phyloP scores from a whole-genome alignment of 92 coral and sea anemone genomes.

The Actinernus sp. region DNA sequence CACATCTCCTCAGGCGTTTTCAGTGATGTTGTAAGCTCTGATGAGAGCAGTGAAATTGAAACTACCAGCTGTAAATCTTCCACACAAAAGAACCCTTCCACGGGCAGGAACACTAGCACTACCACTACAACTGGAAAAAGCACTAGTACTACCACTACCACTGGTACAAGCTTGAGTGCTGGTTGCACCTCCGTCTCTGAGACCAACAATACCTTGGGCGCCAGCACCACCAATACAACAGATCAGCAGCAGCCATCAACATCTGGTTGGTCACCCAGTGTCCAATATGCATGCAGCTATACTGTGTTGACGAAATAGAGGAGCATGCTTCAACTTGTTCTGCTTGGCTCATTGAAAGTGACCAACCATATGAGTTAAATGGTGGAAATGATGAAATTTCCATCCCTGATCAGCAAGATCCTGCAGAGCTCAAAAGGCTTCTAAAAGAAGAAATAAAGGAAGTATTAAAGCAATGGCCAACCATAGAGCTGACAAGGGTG shows the following conservation, averaged over 20 bases:
- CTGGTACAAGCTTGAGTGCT: too few relatives aligned
- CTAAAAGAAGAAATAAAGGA: conserved; percentile 32
- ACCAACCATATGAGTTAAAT: conserved; percentile 37
- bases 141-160: too few relatives aligned
- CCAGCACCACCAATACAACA: too few relatives aligned
- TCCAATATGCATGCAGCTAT: background rate
- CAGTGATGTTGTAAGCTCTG: background rate
- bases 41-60: background rate
- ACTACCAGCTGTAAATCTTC: too few relatives aligned
- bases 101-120: too few relatives aligned
- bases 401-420: conserved; percentile 5
- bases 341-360: conserved; percentile 58
- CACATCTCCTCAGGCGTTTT: background rate
- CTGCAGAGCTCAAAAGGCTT: conserved; percentile 27
- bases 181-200: too few relatives aligned
- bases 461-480: conserved; percentile 7
- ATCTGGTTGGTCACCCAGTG: too few relatives aligned
- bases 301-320: conserved; percentile 39
- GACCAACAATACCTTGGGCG: too few relatives aligned
- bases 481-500: conserved; percentile 29
- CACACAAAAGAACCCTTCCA: too few relatives aligned
- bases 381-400: conserved; percentile 17
- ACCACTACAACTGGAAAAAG: too few relatives aligned
- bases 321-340: conserved; percentile 79
- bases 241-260: too few relatives aligned